A percentile compares a stretch with the other conserved stretches of the same genome.
phyloP scores from a whole-genome alignment of 2,888 invertebrate genomes.

The Scrobipalpa atriplicella region DNA sequence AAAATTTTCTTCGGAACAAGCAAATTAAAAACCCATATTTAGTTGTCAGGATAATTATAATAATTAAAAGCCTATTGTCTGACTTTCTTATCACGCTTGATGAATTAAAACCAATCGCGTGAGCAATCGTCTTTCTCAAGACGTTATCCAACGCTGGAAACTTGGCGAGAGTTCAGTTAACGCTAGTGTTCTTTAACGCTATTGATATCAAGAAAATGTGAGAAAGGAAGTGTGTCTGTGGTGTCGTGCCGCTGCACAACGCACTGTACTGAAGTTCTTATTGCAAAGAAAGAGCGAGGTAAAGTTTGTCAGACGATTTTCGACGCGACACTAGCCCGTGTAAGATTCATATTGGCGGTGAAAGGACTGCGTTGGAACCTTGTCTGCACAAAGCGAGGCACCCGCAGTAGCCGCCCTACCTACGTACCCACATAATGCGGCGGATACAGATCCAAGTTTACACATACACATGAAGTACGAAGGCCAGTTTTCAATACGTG shows the following conservation, averaged over 20 bases:
- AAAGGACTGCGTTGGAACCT: conserved; percentile 66
- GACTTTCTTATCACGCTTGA: conserved; percentile 29
- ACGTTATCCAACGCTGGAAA: conserved; percentile 61
- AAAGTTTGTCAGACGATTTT: conserved; percentile 59
- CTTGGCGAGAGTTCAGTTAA: conserved; percentile 67
- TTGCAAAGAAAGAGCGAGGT: conserved; percentile 65
- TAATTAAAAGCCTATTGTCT: conserved; percentile 27
- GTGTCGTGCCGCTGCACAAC: conserved; percentile 69
- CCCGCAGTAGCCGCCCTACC: conserved; percentile 78
- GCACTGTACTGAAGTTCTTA: conserved; percentile 62
- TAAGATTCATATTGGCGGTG: conserved; percentile 76
- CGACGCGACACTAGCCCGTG: conserved; percentile 57
- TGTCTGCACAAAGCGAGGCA: conserved; percentile 70
- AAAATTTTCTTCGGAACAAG: no score
- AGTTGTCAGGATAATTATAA: conserved; percentile 17
- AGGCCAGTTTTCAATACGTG: conserved; percentile 77
- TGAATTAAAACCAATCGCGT: conserved; percentile 50
- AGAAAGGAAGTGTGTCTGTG: conserved; percentile 80
- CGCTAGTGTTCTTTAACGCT: conserved; percentile 68
- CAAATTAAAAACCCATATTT: no score
- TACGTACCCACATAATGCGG: conserved; percentile 79
- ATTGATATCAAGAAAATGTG: conserved; percentile 79
- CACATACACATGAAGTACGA: conserved; percentile 71
- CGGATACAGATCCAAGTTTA: conserved; percentile 81
- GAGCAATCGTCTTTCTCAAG: conserved; percentile 58